A percentile compares a stretch with the other conserved stretches of the same genome.
Evolutionary conservation across 2,113 vertebrate species (phyloP).

Genomic region (Odontesthes bonariensis): DNA sequence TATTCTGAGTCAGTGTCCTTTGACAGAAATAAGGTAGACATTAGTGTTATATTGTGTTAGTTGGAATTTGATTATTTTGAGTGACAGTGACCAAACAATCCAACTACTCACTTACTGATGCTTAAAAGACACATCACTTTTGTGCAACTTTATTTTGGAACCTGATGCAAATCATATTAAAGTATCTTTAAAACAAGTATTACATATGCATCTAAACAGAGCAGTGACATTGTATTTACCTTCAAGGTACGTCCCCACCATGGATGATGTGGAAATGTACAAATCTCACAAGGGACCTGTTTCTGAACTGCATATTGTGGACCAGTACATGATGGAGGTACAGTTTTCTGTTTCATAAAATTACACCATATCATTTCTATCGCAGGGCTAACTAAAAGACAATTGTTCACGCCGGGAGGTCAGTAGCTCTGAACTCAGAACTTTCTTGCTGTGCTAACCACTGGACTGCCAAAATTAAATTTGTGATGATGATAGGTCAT

Average conservation of each 20-base stretch:
- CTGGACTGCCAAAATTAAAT: neutral
- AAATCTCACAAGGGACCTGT: conserved; percentile 82
- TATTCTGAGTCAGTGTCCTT: too few relatives aligned
- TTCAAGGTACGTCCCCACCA: conserved; percentile 87
- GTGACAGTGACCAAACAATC: too few relatives aligned
- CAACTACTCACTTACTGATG: too few relatives aligned
- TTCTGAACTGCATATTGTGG: conserved; percentile 88
- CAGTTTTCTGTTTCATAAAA: conserved; percentile 1
- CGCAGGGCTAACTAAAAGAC: neutral
- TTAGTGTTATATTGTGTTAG: too few relatives aligned
- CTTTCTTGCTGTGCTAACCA: neutral
- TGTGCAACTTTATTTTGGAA: too few relatives aligned
- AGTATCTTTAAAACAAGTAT: neutral
- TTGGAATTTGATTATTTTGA: too few relatives aligned
- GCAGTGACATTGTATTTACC: conserved; percentile 7
- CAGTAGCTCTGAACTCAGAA: neutral
- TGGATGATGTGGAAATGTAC: conserved; percentile 88
- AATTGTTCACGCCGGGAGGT: neutral
- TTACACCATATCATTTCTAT: neutral
- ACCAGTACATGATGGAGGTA: conserved; percentile 92
- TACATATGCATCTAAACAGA: neutral
- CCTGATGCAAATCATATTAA: too few relatives aligned
- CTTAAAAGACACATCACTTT: too few relatives aligned
- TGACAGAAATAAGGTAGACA: too few relatives aligned
- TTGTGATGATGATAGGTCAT: neutral